Base-by-base conservation (phyloP, 2,888 invertebrate species). In the Lycaena phlaeas region DNA sequence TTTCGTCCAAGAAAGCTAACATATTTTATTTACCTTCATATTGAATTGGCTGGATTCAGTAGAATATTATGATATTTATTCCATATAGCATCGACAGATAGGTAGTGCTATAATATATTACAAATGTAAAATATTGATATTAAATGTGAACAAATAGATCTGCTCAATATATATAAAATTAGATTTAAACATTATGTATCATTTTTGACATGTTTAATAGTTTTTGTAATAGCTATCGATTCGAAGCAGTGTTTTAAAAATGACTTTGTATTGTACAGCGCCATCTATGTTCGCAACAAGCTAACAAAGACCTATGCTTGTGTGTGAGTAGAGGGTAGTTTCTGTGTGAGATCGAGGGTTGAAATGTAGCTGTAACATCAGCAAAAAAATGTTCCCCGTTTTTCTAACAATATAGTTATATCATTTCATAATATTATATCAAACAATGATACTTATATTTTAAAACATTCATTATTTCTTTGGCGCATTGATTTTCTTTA, bases 291-390 rank as follows among this genome's bases (percentile, higher is more conserved):
- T 42, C 38, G 27, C 42, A 50, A 45, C 53, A 47, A 56, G 56
- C 56, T 61, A 48, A 49, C 45, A 25, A 15, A 17, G 11, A 25
- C 6, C 12, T 15, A 27, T 17, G 18, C 30, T 30, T 31, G 38
- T 51, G 41, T 42, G 45, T 43, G 40, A 43, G 46, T 49, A 28
- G 38, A 28, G n/a, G 11, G 36, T 7, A 27, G 26, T 37, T 30
- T 31, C 37, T 38, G 41, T 51, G 52, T 51, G 49, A 41, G 48
- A 43, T 49, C 45, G 72, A 76, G 78, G 79, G 78, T 72, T 69
- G 73, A 67, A 70, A 63, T 71, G 68, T 61, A 50, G 50, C 46
- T 38, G 64, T 68, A 78, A 30, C 18, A 65, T 51, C 7, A 15
- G 64, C 63, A 73, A 48, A 64, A 54, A 61, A 50, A 10, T 17